Evolutionary conservation across 2,113 vertebrate genomes (phyloP).

Genomic region (Parus major): DNA sequence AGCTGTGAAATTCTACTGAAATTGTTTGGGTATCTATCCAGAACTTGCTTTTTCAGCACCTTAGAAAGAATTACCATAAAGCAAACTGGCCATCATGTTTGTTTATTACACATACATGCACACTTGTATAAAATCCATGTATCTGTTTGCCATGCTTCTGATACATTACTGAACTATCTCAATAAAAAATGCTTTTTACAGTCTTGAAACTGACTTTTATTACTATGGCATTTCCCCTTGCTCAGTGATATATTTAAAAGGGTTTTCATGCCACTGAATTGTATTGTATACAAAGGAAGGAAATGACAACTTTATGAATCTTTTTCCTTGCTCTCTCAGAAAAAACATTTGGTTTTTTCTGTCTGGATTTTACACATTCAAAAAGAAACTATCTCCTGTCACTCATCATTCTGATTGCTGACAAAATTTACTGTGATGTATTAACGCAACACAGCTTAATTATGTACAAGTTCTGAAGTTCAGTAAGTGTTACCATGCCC

Average conservation of each 20-base stretch:
- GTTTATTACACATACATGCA: not conserved
- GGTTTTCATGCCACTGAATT: not conserved
- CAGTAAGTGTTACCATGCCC: not conserved
- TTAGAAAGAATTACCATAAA: not conserved
- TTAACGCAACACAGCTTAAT: not conserved
- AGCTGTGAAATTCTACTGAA: not conserved
- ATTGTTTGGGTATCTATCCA: not conserved
- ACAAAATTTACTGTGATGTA: not conserved
- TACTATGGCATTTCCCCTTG: not conserved
- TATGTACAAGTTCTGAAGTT: not conserved
- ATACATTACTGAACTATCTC: not conserved
- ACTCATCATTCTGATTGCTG: not conserved
- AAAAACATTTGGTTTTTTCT: not conserved
- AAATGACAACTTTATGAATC: not conserved
- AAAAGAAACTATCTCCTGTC: not conserved
- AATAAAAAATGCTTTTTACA: not conserved
- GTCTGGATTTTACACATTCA: not conserved
- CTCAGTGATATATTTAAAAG: not conserved
- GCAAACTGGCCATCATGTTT: not conserved
- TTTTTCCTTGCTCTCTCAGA: not conserved
- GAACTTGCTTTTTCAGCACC: not conserved
- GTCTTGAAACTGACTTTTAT: not conserved
- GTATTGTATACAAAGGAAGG: not conserved
- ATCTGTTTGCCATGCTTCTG: not conserved
- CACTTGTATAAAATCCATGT: accelerated